A percentile compares a stretch with the other conserved stretches of the same genome.
Conservation (phyloP, 2,113 vertebrate species). For the Xiphophorus maculatus region DNA sequence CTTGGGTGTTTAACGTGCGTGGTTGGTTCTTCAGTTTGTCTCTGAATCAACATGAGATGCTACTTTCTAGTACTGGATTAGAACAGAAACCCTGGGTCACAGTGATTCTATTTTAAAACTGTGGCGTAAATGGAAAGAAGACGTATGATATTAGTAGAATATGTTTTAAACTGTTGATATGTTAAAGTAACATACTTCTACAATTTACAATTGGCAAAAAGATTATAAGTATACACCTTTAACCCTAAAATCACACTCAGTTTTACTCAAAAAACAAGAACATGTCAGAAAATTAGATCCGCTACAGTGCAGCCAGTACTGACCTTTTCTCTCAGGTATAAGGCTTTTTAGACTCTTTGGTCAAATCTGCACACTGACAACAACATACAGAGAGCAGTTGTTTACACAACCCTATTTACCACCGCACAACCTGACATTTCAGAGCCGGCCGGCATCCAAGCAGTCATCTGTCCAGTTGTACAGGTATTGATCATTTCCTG, state of each 20-base stretch:
- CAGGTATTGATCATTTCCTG: conserved; percentile 60
- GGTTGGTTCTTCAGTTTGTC: no score
- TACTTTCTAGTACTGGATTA: no score
- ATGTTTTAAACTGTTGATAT: no score
- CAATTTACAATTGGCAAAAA: background rate
- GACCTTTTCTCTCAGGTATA: conserved; percentile 26
- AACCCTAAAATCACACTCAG: background rate
- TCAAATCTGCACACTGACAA: conserved; percentile 30
- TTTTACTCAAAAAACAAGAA: conserved; percentile 1
- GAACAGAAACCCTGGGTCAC: no score
- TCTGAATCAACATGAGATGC: no score
- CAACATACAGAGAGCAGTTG: background rate
- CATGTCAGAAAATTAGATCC: background rate
- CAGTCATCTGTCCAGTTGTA: conserved; percentile 49
- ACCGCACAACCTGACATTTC: conserved; percentile 42
- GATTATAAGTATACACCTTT: background rate
- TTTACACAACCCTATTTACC: conserved; percentile 31
- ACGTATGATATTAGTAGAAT: background rate
- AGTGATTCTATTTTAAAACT: no score
- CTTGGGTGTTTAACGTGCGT: no score
- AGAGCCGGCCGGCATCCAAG: conserved; percentile 47
- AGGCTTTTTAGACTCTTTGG: conserved; percentile 5
- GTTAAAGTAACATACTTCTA: no score
- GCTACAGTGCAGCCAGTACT: conserved; percentile 14
- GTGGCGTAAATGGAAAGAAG: background rate